A percentile compares a stretch with the other conserved stretches of the same genome.
Evolutionary conservation across 2,797 vertebrate genomes (phyloP).

Genomic region (Salarias fasciatus): DNA sequence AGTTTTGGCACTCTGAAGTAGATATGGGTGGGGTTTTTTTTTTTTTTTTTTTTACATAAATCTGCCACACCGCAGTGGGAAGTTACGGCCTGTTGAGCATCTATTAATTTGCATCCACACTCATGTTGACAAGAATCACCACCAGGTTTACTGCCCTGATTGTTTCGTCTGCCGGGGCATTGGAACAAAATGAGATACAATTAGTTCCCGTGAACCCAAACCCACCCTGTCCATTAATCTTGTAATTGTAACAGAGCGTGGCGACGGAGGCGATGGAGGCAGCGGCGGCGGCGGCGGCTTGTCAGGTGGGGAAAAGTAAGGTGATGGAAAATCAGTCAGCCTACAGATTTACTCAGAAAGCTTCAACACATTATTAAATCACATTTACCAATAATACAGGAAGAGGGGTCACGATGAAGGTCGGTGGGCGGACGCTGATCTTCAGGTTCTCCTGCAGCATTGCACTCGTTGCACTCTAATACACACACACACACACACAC

Average conservation of each 20-base stretch:
- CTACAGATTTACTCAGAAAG: conserved; percentile 12
- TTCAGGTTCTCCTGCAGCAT: too few species aligned
- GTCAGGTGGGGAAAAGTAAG: conserved; percentile 83
- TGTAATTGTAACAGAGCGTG: conserved; percentile 90
- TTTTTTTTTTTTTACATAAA: conserved; percentile 55
- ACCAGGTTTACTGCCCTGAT: conserved; percentile 89
- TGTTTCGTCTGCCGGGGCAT: conserved; percentile 84
- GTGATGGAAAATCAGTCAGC: conserved; percentile 86
- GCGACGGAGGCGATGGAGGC: conserved; percentile 78
- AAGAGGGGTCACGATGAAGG: too few species aligned
- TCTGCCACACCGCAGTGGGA: conserved; percentile 72
- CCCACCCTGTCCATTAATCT: conserved; percentile 93
- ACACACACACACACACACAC: too few species aligned
- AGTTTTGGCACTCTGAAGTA: conserved; percentile 17
- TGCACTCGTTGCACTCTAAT: too few species aligned
- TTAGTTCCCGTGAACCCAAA: conserved; percentile 94
- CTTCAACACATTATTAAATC: conserved; percentile 9
- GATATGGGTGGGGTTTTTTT: conserved; percentile 61
- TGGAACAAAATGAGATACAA: conserved; percentile 84
- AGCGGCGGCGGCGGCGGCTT: conserved; percentile 76
- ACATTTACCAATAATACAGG: too few species aligned
- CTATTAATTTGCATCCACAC: conserved; percentile 90
- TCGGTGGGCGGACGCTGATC: too few species aligned
- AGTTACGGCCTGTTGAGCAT: conserved; percentile 84
- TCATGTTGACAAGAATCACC: conserved; percentile 89